Percentiles rank a stretch among this genome's conserved stretches.
phyloP scores from a whole-genome alignment of 37 sponge, comb jelly and placozoan genomes.

The Diacarnus erythraeanus region DNA sequence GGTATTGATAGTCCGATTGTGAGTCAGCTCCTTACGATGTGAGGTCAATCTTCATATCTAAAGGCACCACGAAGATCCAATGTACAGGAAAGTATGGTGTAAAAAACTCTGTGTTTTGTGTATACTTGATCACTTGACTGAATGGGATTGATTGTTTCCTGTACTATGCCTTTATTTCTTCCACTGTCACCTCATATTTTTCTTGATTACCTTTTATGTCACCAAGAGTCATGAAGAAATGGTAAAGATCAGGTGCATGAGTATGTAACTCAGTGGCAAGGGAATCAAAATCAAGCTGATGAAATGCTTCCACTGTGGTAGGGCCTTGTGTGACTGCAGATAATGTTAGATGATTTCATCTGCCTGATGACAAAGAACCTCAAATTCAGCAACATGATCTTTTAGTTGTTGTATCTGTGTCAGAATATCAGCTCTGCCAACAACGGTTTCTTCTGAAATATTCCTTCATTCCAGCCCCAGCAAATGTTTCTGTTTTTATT shows the following conservation, averaged over 20 bases:
- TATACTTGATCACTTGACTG: conserved; percentile 6
- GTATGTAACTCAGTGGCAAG: background rate
- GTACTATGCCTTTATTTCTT: conserved; percentile 2
- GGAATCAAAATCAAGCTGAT: background rate
- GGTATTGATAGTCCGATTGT: conserved; percentile 36
- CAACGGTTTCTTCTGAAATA: background rate
- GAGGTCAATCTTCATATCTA: conserved; percentile 25
- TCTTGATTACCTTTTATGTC: background rate
- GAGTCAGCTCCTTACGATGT: conserved; percentile 20
- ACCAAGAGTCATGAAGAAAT: background rate
- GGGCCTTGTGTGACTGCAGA: background rate
- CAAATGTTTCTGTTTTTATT: background rate
- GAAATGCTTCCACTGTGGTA: background rate
- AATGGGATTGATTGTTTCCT: background rate
- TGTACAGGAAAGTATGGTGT: conserved; percentile 23
- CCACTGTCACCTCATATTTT: background rate
- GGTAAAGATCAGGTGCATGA: background rate
- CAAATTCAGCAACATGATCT: background rate
- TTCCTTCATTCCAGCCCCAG: background rate
- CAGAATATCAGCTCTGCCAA: background rate
- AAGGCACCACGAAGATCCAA: conserved; percentile 2
- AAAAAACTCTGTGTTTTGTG: conserved; percentile 14
- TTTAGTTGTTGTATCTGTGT: background rate
- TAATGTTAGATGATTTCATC: background rate
- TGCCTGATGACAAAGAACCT: background rate